Conservation (phyloP, 1,140 invertebrate genomes). For the Apocrypta bakeri region DNA sequence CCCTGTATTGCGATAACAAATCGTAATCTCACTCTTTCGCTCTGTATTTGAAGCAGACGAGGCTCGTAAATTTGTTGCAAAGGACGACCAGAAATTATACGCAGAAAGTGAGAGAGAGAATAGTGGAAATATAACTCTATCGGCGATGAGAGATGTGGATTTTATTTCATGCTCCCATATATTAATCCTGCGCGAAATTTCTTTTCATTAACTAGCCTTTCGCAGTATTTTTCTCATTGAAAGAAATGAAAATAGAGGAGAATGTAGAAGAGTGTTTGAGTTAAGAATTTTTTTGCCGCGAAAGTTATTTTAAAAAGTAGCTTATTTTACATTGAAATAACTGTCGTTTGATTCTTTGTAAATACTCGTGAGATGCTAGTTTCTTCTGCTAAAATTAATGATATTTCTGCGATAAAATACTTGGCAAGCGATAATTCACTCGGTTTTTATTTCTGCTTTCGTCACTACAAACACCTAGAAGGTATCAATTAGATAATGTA, state of each 20-base stretch:
- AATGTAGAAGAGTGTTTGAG: background rate
- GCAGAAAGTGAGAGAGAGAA: too few species aligned
- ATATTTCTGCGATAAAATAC: background rate
- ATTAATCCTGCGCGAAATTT: too few species aligned
- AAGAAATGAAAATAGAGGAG: background rate
- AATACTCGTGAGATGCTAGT: too few species aligned
- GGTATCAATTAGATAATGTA: background rate
- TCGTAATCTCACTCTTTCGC: background rate
- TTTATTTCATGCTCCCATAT: too few species aligned
- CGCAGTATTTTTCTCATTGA: background rate
- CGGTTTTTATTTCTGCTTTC: background rate
- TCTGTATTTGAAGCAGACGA: background rate
- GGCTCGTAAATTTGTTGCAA: background rate
- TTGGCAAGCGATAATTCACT: background rate
- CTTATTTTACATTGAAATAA: background rate
- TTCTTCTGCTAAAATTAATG: too few species aligned
- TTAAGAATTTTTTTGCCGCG: background rate
- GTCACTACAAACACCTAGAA: background rate
- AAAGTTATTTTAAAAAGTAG: constrained; percentile 7
- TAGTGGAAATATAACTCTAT: too few species aligned
- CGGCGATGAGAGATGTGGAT: too few species aligned
- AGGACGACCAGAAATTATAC: background rate
- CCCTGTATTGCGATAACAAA: background rate
- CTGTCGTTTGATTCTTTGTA: too few species aligned
- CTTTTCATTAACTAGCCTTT: background rate